Evolutionary conservation across 1,140 invertebrate species (phyloP), one percentile per base, ranked within the genome.

Genomic region (Trialeurodes vaporariorum): DNA sequence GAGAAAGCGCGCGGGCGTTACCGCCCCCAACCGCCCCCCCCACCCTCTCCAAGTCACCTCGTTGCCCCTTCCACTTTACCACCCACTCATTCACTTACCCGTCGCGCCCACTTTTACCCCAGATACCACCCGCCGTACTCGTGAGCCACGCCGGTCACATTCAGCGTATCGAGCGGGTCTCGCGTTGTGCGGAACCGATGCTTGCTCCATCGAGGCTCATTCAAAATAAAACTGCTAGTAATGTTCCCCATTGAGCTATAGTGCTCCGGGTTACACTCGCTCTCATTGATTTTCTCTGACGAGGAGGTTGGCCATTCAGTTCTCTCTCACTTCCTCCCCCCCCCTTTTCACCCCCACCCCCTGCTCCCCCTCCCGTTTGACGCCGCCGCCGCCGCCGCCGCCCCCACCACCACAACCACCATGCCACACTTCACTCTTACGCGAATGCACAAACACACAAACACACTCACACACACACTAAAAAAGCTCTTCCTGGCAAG

Each of bases 61-160:
- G 5, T 22, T 61, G 22, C n/a, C 60, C n/a, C 60, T n/a, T 25
- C 60, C 60, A 61, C 60, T 61, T 22, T 61, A 11, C 24, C n/a
- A 61, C 60, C 24, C 60, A 23, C 60, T 61, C 60, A n/a, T 61
- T 23, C 24, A 23, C 24, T n/a, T 61, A 23, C 60, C 60, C n/a
- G 60, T 61, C 24, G 34, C 34, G 34, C 34, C 34, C 34, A 49
- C 34, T 49, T n/a, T n/a, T 49, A 49, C 5, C 34, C 34, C 34
- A 49, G 34, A 49, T 49, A 49, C 34, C 34, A 49, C 34, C 34
- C 17, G 5, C 34, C 5, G 17, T 17, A 17, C 34, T 49, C 5
- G 34, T 49, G 34, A 49, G 34, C 34, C 34, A 17, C 34, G 34
- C 34, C 17, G 34, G 34, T 49, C n/a, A n/a, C n/a, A n/a, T n/a